phyloP scores from a whole-genome alignment of 2,113 vertebrate genomes.

The Sorex fumeus region DNA sequence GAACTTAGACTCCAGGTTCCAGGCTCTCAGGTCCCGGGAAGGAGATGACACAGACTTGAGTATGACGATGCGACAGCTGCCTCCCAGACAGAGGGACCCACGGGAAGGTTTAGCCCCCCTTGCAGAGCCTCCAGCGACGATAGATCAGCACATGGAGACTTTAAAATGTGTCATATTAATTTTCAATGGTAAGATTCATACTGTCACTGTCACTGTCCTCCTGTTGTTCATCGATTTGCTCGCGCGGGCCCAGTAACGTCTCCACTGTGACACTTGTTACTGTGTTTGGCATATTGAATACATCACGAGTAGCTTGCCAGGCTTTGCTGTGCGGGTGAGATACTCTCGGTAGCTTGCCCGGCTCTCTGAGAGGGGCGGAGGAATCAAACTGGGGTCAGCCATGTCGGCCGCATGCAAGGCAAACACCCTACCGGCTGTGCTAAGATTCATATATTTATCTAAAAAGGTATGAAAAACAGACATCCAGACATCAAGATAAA shows the following conservation, averaged over 20 bases:
- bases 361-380: too few relatives aligned
- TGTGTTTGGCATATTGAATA: too few relatives aligned
- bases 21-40: not conserved
- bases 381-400: too few relatives aligned
- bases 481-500: constrained; percentile 29
- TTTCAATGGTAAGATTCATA: constrained; percentile 41
- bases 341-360: too few relatives aligned
- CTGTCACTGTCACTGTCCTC: too few relatives aligned
- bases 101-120: not conserved
- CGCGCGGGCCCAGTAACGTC: too few relatives aligned
- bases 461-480: constrained; percentile 29
- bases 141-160: not conserved
- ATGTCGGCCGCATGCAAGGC: too few relatives aligned
- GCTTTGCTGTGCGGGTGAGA: too few relatives aligned
- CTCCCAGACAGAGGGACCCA: not conserved
- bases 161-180: not conserved
- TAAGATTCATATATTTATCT: not conserved
- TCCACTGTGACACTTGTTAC: too few relatives aligned
- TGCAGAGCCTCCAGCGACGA: not conserved
- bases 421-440: too few relatives aligned
- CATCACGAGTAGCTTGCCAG: too few relatives aligned
- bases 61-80: not conserved
- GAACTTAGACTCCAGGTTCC: not conserved
- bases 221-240: too few relatives aligned
- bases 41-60: not conserved